These are phyloP conservation scores for Macrosoma leucophasiata DNA, from an alignment of 2,888 invertebrate species.

Conservation along the genomic window DNA sequence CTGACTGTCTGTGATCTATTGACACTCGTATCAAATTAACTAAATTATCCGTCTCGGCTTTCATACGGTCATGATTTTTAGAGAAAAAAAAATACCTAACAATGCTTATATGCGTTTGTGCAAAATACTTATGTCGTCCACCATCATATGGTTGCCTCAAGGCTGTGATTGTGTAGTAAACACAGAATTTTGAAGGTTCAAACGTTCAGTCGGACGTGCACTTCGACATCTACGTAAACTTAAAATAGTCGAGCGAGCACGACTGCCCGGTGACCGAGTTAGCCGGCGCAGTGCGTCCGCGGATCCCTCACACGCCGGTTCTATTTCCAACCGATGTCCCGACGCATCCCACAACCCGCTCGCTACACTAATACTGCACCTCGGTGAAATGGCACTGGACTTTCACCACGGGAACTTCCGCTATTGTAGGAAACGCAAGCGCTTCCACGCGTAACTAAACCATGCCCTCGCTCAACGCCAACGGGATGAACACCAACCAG, in stretches of 20 bases:
- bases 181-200: constrained; percentile 53
- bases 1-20: constrained; percentile 3
- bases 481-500: constrained; percentile 33
- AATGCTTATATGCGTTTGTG: too few relatives aligned
- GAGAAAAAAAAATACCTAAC: too few relatives aligned
- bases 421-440: constrained; percentile 57
- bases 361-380: constrained; percentile 61
- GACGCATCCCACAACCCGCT: constrained; percentile 57
- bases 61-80: neutral
- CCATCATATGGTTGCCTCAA: neutral
- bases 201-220: constrained; percentile 59
- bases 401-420: constrained; percentile 63
- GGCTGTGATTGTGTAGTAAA: constrained; percentile 2
- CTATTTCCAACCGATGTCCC: constrained; percentile 61
- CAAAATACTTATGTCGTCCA: constrained; percentile 6
- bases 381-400: constrained; percentile 69
- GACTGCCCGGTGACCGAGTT: constrained; percentile 72
- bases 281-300: constrained; percentile 65
- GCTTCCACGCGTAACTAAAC: constrained; percentile 39
- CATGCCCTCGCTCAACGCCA: constrained; percentile 54
- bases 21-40: constrained; percentile 4
- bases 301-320: constrained; percentile 69
- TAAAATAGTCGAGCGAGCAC: constrained; percentile 68
- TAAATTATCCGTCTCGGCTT: neutral
- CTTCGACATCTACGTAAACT: constrained; percentile 73